Percentiles rank a stretch among this genome's conserved stretches.
phyloP scores from a whole-genome alignment of 2,113 vertebrate species.

The Gobiocypris rarus region DNA sequence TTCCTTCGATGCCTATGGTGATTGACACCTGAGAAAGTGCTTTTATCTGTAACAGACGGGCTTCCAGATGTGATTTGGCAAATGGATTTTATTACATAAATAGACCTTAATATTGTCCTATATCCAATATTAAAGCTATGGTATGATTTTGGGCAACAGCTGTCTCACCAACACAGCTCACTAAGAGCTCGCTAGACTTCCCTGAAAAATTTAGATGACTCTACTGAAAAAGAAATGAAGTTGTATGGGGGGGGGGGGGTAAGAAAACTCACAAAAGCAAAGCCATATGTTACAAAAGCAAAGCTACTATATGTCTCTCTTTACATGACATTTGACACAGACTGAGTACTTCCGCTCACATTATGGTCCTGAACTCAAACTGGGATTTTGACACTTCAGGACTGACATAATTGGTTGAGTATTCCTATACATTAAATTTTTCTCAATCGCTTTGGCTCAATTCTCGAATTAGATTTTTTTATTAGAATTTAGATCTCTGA shows the following conservation, averaged over 20 bases:
- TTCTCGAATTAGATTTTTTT: no score
- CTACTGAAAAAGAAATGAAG: constrained; percentile 28
- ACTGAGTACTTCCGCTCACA: neutral
- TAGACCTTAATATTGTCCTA: neutral
- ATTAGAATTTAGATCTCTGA: no score
- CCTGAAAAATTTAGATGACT: constrained; percentile 29
- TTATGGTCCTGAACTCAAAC: neutral
- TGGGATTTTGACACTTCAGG: neutral
- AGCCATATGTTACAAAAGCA: neutral
- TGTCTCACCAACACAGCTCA: constrained; percentile 8
- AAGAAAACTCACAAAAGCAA: neutral
- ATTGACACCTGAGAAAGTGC: constrained; percentile 4
- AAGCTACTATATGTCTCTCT: neutral
- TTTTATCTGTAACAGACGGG: neutral
- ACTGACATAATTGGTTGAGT: no score
- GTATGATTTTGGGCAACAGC: neutral
- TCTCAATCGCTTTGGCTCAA: no score
- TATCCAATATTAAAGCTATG: neutral
- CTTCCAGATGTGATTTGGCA: neutral
- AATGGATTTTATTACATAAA: neutral
- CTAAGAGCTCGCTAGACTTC: neutral
- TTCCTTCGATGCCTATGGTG: neutral
- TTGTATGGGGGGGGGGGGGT: neutral
- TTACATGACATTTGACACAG: neutral
- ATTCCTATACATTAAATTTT: no score